Conservation (phyloP, 2,113 vertebrate species). For the Oreocharis arfaki region DNA sequence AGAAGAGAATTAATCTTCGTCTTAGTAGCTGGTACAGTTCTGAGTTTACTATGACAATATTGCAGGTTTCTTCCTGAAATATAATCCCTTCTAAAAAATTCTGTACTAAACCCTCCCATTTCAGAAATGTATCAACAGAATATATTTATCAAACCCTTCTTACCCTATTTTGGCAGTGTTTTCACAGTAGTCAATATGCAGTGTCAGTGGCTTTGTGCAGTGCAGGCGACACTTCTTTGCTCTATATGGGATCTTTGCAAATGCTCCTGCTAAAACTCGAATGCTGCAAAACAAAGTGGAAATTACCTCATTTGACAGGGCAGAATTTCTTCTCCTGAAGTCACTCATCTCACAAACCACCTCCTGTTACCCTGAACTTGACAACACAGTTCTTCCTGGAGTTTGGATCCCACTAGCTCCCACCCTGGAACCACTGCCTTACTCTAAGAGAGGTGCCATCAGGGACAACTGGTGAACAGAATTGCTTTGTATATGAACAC, state of each 20-base stretch:
- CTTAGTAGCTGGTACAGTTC: not conserved
- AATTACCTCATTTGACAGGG: not conserved
- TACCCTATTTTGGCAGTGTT: conserved; percentile 79
- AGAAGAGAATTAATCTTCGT: not conserved
- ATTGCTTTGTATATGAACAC: fast-evolving
- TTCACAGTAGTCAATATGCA: conserved; percentile 73
- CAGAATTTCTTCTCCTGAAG: not conserved
- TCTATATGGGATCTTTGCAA: conserved; percentile 82
- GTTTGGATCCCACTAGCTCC: not conserved
- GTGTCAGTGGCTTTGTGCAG: conserved; percentile 76
- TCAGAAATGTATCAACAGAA: not conserved
- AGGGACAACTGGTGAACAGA: not conserved
- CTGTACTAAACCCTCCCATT: not conserved
- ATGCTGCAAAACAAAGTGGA: conserved; percentile 69
- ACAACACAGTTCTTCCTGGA: not conserved
- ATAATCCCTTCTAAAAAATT: not conserved
- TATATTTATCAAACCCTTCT: conserved; percentile 17
- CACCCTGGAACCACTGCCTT: not conserved
- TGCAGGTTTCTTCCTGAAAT: not conserved
- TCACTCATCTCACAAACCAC: not conserved
- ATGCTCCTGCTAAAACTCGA: conserved; percentile 67
- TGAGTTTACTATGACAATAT: not conserved
- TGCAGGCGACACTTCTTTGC: conserved; percentile 82
- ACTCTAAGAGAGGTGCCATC: not conserved
- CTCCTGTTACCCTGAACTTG: not conserved